Percentiles rank a stretch among this genome's conserved stretches.
Conservation (phyloP, 2,888 invertebrate species). For the Idaea aversata region DNA sequence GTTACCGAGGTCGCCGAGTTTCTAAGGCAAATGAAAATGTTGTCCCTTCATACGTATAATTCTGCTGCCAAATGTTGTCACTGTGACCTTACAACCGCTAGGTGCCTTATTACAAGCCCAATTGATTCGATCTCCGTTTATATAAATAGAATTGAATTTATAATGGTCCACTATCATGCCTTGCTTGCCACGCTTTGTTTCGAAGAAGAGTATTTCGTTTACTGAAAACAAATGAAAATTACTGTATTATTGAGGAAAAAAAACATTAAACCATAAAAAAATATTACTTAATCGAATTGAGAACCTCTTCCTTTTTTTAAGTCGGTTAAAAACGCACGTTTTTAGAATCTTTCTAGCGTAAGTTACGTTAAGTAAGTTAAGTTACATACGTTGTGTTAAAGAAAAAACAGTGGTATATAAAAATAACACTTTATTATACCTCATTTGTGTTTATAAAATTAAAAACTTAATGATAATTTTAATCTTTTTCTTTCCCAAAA, state of each 20-base stretch:
- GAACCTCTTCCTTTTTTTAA: neutral
- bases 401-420: too few relatives aligned
- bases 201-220: neutral
- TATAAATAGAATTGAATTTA: constrained; percentile 42
- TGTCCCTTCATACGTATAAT: constrained; percentile 21
- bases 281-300: too few relatives aligned
- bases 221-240: neutral
- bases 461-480: too few relatives aligned
- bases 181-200: constrained; percentile 37
- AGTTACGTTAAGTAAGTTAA: too few relatives aligned
- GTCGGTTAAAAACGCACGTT: neutral
- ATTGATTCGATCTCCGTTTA: constrained; percentile 22
- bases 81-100: constrained; percentile 31
- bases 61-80: constrained; percentile 14
- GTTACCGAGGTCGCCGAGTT: too few relatives aligned
- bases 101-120: constrained; percentile 37
- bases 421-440: too few relatives aligned
- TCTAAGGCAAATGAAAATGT: constrained; percentile 17
- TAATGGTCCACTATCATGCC: constrained; percentile 33
- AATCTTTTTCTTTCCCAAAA: too few relatives aligned
- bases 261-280: too few relatives aligned
- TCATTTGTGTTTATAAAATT: too few relatives aligned
- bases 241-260: too few relatives aligned
- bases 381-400: too few relatives aligned
- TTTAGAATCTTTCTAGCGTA: too few relatives aligned